Percentiles rank a stretch among this genome's conserved stretches.
Conservation (phyloP, 2,113 vertebrate genomes). For the Pterophyllum scalare region DNA sequence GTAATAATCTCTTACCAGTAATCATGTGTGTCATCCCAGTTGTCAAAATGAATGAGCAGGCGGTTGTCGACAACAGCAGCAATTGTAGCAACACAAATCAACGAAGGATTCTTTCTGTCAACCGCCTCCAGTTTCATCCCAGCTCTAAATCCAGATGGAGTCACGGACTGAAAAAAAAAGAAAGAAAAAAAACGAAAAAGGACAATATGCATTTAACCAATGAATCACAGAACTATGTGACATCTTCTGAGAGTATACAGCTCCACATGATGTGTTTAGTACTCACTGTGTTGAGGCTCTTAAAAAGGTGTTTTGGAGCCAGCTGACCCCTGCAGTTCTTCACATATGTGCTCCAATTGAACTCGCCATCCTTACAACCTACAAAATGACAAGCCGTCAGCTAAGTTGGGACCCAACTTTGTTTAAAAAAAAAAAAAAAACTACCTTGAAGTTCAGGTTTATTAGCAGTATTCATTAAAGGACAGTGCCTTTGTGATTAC, state of each 20-base stretch:
- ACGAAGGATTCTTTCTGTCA: constrained; percentile 87
- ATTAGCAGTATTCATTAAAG: not conserved
- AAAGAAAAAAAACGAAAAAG: not conserved
- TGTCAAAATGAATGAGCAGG: constrained; percentile 91
- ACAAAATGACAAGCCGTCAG: constrained; percentile 24
- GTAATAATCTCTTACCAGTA: constrained; percentile 84
- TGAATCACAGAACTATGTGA: not conserved
- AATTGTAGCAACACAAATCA: constrained; percentile 88
- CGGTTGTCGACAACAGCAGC: constrained; percentile 88
- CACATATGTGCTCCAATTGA: constrained; percentile 90
- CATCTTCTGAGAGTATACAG: not conserved
- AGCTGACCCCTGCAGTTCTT: constrained; percentile 90
- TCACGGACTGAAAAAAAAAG: constrained; percentile 81
- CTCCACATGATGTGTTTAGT: not conserved
- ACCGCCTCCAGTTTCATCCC: constrained; percentile 94
- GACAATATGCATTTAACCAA: not conserved
- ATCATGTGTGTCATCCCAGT: constrained; percentile 90
- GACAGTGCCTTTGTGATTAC: constrained; percentile 62
- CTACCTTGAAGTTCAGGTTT: not conserved
- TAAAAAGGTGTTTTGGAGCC: constrained; percentile 91
- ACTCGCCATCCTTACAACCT: constrained; percentile 92
- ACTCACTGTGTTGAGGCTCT: constrained; percentile 88
- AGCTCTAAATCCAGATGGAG: constrained; percentile 88
- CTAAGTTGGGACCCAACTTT: not conserved
- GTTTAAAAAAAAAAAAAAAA: not conserved